Conservation (phyloP, 2,797 vertebrate species). For the Hemitrygon akajei region DNA sequence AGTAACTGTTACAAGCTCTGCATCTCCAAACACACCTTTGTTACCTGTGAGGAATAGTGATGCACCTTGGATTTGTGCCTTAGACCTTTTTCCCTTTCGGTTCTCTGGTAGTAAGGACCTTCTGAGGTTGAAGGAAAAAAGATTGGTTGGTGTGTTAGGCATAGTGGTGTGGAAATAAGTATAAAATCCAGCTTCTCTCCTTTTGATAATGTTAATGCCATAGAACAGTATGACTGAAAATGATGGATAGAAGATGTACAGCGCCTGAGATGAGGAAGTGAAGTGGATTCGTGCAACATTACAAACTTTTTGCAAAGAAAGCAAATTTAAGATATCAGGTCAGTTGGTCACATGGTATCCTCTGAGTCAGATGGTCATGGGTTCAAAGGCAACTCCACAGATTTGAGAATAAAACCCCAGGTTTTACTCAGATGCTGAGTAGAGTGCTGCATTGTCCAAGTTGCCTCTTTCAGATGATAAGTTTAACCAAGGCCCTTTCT, state of each 20-base stretch:
- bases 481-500: no score
- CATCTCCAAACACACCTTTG: neutral
- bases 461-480: no score
- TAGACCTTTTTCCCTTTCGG: neutral
- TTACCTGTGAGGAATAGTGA: neutral
- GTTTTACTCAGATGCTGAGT: no score
- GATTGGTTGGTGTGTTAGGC: neutral
- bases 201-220: neutral
- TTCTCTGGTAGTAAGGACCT: neutral
- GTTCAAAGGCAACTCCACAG: no score
- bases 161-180: no score
- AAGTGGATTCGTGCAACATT: neutral
- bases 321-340: no score
- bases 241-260: neutral
- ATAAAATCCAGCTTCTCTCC: neutral
- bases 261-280: neutral
- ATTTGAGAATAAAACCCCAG: no score
- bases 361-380: no score
- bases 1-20: neutral
- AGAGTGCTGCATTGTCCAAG: no score
- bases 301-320: neutral
- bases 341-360: no score
- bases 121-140: neutral
- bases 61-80: neutral
- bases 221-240: neutral